Conservation (phyloP, 2,113 vertebrate species). For the Clupea harengus region DNA sequence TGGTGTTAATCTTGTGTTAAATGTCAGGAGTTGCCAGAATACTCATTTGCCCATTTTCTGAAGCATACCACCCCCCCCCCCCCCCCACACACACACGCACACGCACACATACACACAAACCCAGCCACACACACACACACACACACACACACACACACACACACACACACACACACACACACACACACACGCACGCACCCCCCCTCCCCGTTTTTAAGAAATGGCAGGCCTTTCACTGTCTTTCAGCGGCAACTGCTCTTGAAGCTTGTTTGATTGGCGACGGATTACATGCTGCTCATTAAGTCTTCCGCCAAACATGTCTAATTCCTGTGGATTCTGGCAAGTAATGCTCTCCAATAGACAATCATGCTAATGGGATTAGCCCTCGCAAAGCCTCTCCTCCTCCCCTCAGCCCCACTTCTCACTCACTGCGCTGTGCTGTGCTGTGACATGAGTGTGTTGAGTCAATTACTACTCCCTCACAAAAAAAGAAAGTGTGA, state of each 20-base stretch:
- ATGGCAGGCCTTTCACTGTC: background rate
- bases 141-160: too few species aligned
- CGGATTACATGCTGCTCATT: conserved; percentile 71
- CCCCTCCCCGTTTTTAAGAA: background rate
- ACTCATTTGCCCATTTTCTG: background rate
- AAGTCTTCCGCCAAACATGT: conserved; percentile 64
- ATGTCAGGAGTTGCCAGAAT: background rate
- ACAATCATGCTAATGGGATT: conserved; percentile 76
- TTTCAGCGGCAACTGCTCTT: conserved; percentile 55
- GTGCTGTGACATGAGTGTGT: background rate
- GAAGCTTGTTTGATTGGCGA: conserved; percentile 61
- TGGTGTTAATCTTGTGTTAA: background rate
- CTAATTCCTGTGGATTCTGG: conserved; percentile 71
- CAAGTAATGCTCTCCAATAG: conserved; percentile 70
- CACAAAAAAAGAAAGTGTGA: background rate
- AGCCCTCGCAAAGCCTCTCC: conserved; percentile 51
- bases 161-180: background rate
- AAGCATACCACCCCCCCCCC: too few species aligned
- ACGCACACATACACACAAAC: too few species aligned
- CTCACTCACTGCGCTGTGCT: background rate
- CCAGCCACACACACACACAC: too few species aligned
- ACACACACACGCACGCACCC: background rate
- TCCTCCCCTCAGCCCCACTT: conserved; percentile 38
- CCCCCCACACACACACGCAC: too few species aligned
- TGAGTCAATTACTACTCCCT: background rate